These are phyloP conservation scores for Centroberyx gerrardi DNA, from an alignment of 2,797 vertebrate species.

Conservation along the genomic window DNA sequence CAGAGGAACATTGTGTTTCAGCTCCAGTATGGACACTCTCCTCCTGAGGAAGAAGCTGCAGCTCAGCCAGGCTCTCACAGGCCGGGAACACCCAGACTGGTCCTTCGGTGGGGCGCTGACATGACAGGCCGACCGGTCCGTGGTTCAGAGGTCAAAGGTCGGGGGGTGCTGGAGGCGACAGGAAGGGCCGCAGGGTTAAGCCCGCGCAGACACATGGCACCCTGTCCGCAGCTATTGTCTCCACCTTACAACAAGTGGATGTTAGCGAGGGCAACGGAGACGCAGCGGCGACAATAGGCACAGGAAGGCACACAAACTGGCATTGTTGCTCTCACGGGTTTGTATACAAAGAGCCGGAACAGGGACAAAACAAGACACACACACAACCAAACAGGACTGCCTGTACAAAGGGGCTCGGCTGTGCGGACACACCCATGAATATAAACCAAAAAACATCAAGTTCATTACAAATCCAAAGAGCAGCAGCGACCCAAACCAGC, in stretches of 20 bases:
- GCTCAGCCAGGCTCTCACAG: conserved; percentile 46
- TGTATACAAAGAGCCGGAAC: conserved; percentile 70
- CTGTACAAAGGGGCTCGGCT: conserved; percentile 13
- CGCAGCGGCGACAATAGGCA: conserved; percentile 68
- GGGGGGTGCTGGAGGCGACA: conserved; percentile 65
- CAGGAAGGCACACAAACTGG: conserved; percentile 77
- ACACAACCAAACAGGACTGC: conserved; percentile 30
- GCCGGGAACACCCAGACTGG: conserved; percentile 37
- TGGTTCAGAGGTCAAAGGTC: conserved; percentile 62
- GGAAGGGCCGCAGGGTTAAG: conserved; percentile 70
- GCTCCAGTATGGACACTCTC: conserved; percentile 12
- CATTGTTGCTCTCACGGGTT: conserved; percentile 66
- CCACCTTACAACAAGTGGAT: conserved; percentile 75
- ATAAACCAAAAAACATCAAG: not conserved
- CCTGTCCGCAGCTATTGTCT: conserved; percentile 70
- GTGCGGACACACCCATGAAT: conserved; percentile 3
- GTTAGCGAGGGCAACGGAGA: conserved; percentile 66
- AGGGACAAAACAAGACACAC: conserved; percentile 13
- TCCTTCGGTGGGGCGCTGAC: conserved; percentile 20
- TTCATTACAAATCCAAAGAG: not conserved
- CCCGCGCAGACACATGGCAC: conserved; percentile 50
- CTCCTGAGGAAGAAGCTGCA: conserved; percentile 38
- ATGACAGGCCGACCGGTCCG: conserved; percentile 48
- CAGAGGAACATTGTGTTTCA: conserved; percentile 38
- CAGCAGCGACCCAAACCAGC: not conserved